phyloP scores from a whole-genome alignment of 2,888 invertebrate genomes.

The Pseudococcus jackbeardsleyi region DNA sequence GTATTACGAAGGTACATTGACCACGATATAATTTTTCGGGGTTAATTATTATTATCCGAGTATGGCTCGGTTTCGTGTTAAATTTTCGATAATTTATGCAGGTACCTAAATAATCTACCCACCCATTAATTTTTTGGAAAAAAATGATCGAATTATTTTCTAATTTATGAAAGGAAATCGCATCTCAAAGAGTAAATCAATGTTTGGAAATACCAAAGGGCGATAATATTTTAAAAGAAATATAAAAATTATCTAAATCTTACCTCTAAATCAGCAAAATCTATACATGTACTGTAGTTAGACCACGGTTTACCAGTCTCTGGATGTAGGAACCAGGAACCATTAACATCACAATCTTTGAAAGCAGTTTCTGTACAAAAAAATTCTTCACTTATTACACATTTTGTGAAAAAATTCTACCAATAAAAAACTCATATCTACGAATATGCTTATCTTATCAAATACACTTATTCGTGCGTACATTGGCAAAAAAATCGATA shows the following conservation, averaged over 20 bases:
- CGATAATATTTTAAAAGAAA: neutral
- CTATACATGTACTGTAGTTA: constrained; percentile 91
- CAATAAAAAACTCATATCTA: no score
- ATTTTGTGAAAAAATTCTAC: no score
- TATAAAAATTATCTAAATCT: constrained; percentile 68
- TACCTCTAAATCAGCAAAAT: constrained; percentile 78
- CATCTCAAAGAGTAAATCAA: neutral
- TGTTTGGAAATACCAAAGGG: no score
- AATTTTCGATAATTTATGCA: neutral
- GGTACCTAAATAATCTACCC: no score
- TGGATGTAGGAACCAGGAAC: constrained; percentile 87
- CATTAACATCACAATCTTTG: constrained; percentile 84
- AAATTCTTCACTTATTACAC: neutral
- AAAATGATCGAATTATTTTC: no score
- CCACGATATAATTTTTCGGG: neutral
- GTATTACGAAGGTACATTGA: neutral
- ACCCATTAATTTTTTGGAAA: no score
- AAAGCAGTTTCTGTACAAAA: constrained; percentile 78
- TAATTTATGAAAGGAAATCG: neutral
- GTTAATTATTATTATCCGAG: neutral
- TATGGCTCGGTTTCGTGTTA: neutral
- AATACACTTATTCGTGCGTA: neutral
- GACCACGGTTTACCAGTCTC: constrained; percentile 85
- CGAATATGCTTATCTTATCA: no score
- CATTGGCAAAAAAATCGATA: neutral